Evolutionary conservation across 2,888 invertebrate species (phyloP), one percentile per base, ranked within the genome.

Genomic region (Platycheirus rosarum): DNA sequence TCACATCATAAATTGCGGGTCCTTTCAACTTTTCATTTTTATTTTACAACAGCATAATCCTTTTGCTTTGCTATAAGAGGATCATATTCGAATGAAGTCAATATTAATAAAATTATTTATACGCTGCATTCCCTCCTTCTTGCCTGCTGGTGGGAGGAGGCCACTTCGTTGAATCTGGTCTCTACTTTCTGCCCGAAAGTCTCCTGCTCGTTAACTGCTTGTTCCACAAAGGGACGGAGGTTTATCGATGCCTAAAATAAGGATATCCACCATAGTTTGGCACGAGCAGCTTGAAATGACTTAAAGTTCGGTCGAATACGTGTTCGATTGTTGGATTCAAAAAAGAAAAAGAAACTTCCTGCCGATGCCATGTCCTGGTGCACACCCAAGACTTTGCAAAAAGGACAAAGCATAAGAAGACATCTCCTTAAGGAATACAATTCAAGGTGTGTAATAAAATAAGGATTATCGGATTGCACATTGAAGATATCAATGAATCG

Each of bases 371-470:
- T 68, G 77, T 73, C 77, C 82, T 82, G n/a, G 71, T 82, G 77
- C 71, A 77, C 71, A 57, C 42, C 63, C 40, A 42, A 29, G 26
- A 11, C n/a, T 7, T 44, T 35, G 9, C 9, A 49, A 16, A 44
- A n/a, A 3, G 9, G 7, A 26, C 7, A n/a, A 32, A 40, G 20
- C 5, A 46, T 23, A 66, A 62, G 11, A 77, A 57, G 69, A 79
- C 46, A 68, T 48, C 57, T 18, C 42, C 69, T 26, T 42, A 29
- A 55, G 75, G 69, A 69, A 75, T 77, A 77, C 77, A 77, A 77
- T 63, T 68, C 68, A 68, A 82, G 82, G 82, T 82, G 82, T 71
- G 77, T 77, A 77, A 82, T 82, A 82, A 82, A 82, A 82, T 82
- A 77, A 71, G 63, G 82, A 82, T 82, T 82, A 82, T 82, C 82